Evolutionary conservation across 2,888 invertebrate genomes (phyloP).

Genomic region (Miltochrista miniata): DNA sequence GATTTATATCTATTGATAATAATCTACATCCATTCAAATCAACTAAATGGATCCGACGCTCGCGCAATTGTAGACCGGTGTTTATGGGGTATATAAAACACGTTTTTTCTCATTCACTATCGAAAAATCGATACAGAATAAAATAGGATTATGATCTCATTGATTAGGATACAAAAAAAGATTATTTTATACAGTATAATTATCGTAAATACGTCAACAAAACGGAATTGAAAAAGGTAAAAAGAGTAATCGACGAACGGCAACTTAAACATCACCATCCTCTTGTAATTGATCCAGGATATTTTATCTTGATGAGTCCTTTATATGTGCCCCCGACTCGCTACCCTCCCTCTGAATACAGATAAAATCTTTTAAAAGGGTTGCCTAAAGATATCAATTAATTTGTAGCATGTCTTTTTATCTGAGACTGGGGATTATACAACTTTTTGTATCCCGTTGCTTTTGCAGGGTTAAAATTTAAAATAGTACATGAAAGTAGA

Average conservation of each 20-base stretch:
- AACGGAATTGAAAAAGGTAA: slow-evolving; percentile 54
- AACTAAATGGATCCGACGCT: slow-evolving; percentile 61
- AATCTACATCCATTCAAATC: slow-evolving; percentile 64
- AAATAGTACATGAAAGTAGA: slow-evolving; percentile 32
- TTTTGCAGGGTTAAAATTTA: slow-evolving; percentile 56
- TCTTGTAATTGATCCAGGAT: slow-evolving; percentile 81
- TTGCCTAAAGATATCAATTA: slow-evolving; percentile 82
- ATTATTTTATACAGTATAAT: slow-evolving; percentile 29
- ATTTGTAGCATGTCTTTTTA: slow-evolving; percentile 81
- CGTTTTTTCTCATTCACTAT: slow-evolving; percentile 38
- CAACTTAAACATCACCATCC: slow-evolving; percentile 72
- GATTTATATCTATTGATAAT: slow-evolving; percentile 69
- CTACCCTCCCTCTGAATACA: slow-evolving; percentile 73
- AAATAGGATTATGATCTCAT: slow-evolving; percentile 49
- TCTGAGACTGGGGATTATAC: slow-evolving; percentile 68
- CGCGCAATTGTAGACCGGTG: slow-evolving; percentile 52
- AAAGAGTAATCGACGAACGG: slow-evolving; percentile 64
- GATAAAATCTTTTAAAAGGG: slow-evolving; percentile 82
- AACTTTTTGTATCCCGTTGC: slow-evolving; percentile 55
- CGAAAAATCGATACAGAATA: slow-evolving; percentile 47
- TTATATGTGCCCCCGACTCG: slow-evolving; percentile 75
- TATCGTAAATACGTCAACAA: slow-evolving; percentile 42
- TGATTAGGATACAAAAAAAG: slow-evolving; percentile 25
- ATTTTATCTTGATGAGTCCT: slow-evolving; percentile 80
- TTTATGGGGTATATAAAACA: slow-evolving; percentile 50